Evolutionary conservation across 2,797 vertebrate genomes (phyloP).

Genomic region (Acanthurus lineatus): DNA sequence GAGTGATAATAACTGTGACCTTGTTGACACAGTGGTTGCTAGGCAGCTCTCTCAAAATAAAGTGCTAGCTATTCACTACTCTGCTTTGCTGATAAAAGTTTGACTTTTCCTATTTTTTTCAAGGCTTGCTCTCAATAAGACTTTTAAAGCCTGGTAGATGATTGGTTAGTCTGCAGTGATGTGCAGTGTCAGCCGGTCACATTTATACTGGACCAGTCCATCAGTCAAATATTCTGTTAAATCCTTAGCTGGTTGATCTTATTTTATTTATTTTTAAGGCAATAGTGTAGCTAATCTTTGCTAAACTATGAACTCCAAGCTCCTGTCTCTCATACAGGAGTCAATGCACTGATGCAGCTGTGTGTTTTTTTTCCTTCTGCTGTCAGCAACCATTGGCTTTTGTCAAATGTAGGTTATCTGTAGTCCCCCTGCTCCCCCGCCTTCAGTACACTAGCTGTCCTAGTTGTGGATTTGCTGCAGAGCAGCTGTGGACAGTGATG

Average conservation of each 20-base stretch:
- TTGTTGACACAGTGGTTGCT: constrained; percentile 75
- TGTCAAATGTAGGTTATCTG: constrained; percentile 77
- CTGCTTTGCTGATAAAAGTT: constrained; percentile 51
- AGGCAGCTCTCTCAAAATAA: constrained; percentile 76
- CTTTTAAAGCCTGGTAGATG: background rate
- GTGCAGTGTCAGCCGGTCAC: too few species aligned
- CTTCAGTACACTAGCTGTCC: constrained; percentile 38
- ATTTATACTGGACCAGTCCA: too few species aligned
- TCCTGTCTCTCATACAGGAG: background rate
- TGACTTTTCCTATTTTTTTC: constrained; percentile 40
- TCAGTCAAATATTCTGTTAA: too few species aligned
- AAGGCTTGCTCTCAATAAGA: background rate
- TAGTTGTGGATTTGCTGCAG: constrained; percentile 71
- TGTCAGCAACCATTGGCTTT: constrained; percentile 55
- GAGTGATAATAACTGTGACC: constrained; percentile 55
- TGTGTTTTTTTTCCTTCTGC: constrained; percentile 37
- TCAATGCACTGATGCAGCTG: constrained; percentile 1
- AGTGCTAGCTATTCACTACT: constrained; percentile 43
- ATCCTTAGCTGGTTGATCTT: too few species aligned
- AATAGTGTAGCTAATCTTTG: background rate
- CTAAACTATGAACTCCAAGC: background rate
- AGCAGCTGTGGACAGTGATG: constrained; percentile 56
- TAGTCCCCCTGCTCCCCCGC: constrained; percentile 27
- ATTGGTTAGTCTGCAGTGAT: too few species aligned
- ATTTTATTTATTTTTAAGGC: background rate